These are phyloP conservation scores for Drosophila subobscura DNA, from an alignment of 1,140 invertebrate genomes.

Conservation along the genomic window DNA sequence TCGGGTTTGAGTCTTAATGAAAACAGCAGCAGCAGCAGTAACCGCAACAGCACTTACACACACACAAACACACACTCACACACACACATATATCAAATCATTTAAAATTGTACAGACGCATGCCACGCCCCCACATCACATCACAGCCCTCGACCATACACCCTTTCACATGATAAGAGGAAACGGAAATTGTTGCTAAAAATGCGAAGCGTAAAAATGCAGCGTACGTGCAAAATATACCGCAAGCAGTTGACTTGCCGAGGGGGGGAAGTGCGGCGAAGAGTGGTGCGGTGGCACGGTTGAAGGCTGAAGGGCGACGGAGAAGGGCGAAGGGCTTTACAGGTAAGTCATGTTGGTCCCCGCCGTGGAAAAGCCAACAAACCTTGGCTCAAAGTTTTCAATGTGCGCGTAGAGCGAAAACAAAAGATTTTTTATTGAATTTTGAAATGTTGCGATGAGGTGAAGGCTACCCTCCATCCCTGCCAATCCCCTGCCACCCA, in stretches of 20 bases:
- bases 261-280: neutral
- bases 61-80: slow-evolving; percentile 16
- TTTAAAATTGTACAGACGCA: slow-evolving; percentile 73
- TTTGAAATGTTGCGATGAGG: slow-evolving; percentile 65
- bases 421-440: slow-evolving; percentile 82
- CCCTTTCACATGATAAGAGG: slow-evolving; percentile 14
- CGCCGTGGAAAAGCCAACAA: slow-evolving; percentile 55
- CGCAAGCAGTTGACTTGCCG: slow-evolving; percentile 49
- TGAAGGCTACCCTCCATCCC: slow-evolving; percentile 8
- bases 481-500: slow-evolving; percentile 10
- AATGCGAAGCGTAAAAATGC: slow-evolving; percentile 67
- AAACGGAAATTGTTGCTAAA: slow-evolving; percentile 64
- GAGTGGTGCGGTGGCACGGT: neutral
- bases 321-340: neutral
- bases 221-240: slow-evolving; percentile 79
- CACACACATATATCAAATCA: slow-evolving; percentile 52
- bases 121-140: slow-evolving; percentile 23
- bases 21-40: slow-evolving; percentile 27
- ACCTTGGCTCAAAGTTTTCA: slow-evolving; percentile 78
- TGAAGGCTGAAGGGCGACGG: neutral
- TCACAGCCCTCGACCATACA: slow-evolving; percentile 1
- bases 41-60: slow-evolving; percentile 12
- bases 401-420: slow-evolving; percentile 63
- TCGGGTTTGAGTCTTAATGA: slow-evolving; percentile 54
- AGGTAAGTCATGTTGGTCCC: slow-evolving; percentile 62